These are phyloP conservation scores for Ranitomeya imitator DNA, from an alignment of 2,113 vertebrate species.

Conservation along the genomic window DNA sequence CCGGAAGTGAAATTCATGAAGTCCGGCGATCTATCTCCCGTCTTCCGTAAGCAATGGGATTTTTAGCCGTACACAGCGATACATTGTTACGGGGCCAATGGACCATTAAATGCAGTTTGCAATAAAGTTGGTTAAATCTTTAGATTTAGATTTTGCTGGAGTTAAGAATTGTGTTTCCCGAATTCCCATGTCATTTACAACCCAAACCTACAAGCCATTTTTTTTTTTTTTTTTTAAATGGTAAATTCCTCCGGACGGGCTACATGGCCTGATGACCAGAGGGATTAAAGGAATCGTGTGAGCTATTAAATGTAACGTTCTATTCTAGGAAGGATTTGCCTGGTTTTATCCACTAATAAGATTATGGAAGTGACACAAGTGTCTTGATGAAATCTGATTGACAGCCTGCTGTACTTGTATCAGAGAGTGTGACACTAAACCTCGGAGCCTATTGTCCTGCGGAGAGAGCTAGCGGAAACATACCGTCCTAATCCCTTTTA, in stretches of 20 bases:
- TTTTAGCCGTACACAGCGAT: constrained; percentile 36
- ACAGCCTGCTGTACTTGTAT: constrained; percentile 96
- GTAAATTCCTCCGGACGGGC: constrained; percentile 52
- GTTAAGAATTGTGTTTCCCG: constrained; percentile 33
- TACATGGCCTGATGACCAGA: constrained; percentile 68
- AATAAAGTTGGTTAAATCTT: constrained; percentile 59
- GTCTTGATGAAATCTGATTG: constrained; percentile 86
- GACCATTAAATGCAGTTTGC: constrained; percentile 56
- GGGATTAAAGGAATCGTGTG: constrained; percentile 64
- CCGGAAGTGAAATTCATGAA: constrained; percentile 36
- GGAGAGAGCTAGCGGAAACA: constrained; percentile 95
- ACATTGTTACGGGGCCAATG: constrained; percentile 42
- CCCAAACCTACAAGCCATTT: constrained; percentile 32
- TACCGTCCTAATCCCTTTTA: constrained; percentile 96
- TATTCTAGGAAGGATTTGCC: constrained; percentile 80
- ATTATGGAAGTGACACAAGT: constrained; percentile 89
- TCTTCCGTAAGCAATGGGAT: constrained; percentile 20
- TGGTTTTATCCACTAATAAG: constrained; percentile 95
- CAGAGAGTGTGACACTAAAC: constrained; percentile 94
- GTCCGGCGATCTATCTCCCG: constrained; percentile 5
- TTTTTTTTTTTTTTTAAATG: constrained; percentile 48
- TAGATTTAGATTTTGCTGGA: constrained; percentile 48
- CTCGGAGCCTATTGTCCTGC: constrained; percentile 85
- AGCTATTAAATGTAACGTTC: constrained; percentile 83
- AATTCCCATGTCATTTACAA: constrained; percentile 58